phyloP scores from a whole-genome alignment of 2,888 invertebrate species.

The Bruchidius siliquastri region DNA sequence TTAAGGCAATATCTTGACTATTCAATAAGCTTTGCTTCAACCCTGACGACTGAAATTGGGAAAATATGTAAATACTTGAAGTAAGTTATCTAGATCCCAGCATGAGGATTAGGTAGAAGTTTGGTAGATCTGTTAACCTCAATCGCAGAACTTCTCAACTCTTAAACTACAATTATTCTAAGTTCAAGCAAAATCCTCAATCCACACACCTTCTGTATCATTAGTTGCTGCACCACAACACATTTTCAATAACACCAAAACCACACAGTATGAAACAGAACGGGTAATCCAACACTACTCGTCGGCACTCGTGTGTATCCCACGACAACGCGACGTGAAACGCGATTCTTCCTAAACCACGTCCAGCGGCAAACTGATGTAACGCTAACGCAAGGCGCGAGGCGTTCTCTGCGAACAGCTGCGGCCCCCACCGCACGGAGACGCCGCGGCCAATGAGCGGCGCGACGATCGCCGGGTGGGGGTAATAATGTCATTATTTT shows the following conservation, averaged over 20 bases:
- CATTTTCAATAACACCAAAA: neutral
- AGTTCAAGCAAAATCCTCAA: neutral
- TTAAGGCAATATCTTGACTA: too few species aligned
- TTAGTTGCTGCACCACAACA: neutral
- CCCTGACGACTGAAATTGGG: too few species aligned
- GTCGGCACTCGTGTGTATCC: neutral
- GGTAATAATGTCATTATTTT: constrained; percentile 49
- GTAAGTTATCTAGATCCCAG: too few species aligned
- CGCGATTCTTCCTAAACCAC: constrained; percentile 2
- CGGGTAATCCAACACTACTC: neutral
- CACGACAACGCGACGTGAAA: neutral
- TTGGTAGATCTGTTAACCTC: too few species aligned
- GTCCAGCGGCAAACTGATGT: constrained; percentile 15
- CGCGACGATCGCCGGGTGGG: constrained; percentile 30
- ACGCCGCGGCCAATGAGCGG: neutral
- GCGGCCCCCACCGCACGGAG: neutral
- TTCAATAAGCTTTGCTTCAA: too few species aligned
- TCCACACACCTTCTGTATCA: neutral
- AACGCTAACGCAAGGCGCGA: too few species aligned
- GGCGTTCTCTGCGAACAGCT: constrained; percentile 8
- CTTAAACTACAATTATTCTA: neutral
- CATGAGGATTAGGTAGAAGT: too few species aligned
- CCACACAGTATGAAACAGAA: neutral
- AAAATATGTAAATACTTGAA: too few species aligned
- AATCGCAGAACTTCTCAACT: neutral